Conservation (phyloP, 2,888 invertebrate genomes). For the Dromius quadrimaculatus region DNA sequence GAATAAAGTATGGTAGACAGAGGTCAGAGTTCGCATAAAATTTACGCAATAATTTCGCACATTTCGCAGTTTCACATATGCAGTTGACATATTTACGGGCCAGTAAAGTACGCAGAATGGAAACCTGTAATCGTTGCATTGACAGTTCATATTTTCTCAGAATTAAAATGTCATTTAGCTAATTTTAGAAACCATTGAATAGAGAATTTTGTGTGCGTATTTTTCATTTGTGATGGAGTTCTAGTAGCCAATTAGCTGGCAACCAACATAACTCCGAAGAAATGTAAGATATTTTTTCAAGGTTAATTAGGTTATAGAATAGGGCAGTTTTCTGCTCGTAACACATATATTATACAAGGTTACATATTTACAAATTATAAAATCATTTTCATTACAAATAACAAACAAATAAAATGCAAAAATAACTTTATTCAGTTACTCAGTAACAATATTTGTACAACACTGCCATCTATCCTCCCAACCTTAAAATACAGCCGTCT, state of each 20-base stretch:
- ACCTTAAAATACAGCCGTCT: no score
- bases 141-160: background rate
- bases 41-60: conserved; percentile 19
- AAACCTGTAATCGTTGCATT: background rate
- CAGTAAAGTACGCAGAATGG: background rate
- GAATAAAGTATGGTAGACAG: background rate
- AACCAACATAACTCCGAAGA: no score
- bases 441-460: conserved; percentile 45
- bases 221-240: no score
- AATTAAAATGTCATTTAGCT: background rate
- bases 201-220: no score
- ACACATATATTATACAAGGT: no score
- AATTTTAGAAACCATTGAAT: no score
- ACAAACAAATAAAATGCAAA: no score
- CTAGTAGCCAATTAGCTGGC: no score
- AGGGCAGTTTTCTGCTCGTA: no score
- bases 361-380: background rate
- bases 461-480: background rate
- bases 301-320: no score
- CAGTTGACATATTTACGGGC: conserved; percentile 35
- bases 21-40: conserved; percentile 24
- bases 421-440: conserved; percentile 46
- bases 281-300: no score
- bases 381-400: no score
- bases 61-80: conserved; percentile 29